Base-by-base conservation (phyloP, 2,113 vertebrate genomes). In the Acanthochromis polyacanthus region DNA sequence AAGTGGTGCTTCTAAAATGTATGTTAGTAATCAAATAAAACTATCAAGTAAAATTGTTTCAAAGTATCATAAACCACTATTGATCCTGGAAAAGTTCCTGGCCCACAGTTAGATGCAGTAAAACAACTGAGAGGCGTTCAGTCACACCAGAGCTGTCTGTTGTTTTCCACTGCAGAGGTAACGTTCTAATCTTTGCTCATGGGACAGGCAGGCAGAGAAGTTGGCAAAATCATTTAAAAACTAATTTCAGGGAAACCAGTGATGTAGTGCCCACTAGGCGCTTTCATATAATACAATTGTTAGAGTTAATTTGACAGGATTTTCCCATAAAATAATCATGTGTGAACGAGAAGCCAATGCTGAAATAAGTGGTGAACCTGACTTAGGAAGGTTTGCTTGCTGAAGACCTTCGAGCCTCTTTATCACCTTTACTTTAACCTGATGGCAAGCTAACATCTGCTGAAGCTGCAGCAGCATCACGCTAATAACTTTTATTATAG, bases 21-120 rank as follows among this genome's bases (percentile, higher is more conserved):
- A 19, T 65, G 52, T 62, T 10, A 84, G 52, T 62, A 11, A 84
- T 75, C 12, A 66, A 72, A 74, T 77, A 28, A 38, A 58, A 71
- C 28, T 14, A 51, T 50, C 17, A n/a, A 43, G 9, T 16, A 28
- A 25, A 63, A 77, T 22, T 40, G 45, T 71, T 59, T 76, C 48
- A 79, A 63, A 64, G 16, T 61, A 52, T 66, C 58, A 61, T 80
- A 78, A 76, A 75, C 20, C 51, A 71, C 65, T 66, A 81, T 66
- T 5, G 73, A 83, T 72, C 72, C 48, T 23, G 51, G 50, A 17
- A 50, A 64, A 62, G 14, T 66, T 43, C 14, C 50, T 17, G 23
- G 53, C 3, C 40, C 14, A 5, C 23, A 28, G 12, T 0, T 57
- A 17, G 19, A 22, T n/a, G 45, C 69, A 68, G 52, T 15, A 43